Conservation (phyloP, 2,888 invertebrate species). For the Eupithecia tripunctaria region DNA sequence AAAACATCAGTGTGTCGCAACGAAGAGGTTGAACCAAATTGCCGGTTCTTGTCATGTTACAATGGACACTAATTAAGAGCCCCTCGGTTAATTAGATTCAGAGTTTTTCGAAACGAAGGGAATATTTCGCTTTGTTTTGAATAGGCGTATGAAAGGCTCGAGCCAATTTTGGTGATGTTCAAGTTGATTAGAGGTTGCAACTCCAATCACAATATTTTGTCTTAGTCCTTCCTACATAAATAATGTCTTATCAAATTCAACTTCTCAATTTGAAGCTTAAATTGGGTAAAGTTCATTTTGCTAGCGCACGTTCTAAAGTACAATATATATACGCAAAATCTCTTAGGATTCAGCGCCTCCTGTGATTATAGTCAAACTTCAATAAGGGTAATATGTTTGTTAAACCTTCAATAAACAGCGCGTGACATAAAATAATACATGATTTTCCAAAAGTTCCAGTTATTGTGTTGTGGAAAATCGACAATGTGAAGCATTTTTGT, state of each 20-base stretch:
- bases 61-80: slow-evolving; percentile 82
- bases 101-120: slow-evolving; percentile 62
- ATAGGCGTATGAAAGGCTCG: slow-evolving; percentile 42
- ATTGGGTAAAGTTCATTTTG: too few species aligned
- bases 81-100: slow-evolving; percentile 75
- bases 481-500: background rate
- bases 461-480: too few species aligned
- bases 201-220: background rate
- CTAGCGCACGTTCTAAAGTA: too few species aligned
- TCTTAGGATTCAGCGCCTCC: too few species aligned
- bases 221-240: background rate
- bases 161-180: slow-evolving; percentile 46
- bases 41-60: slow-evolving; percentile 78
- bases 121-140: slow-evolving; percentile 68
- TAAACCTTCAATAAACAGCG: too few species aligned
- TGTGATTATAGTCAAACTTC: too few species aligned
- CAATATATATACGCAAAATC: too few species aligned
- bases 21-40: slow-evolving; percentile 65
- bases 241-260: too few species aligned
- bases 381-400: too few species aligned
- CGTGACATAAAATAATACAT: too few species aligned
- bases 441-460: too few species aligned
- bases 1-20: slow-evolving; percentile 59
- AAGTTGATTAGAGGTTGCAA: slow-evolving; percentile 4
- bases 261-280: too few species aligned